A percentile compares a stretch with the other conserved stretches of the same genome.
These are phyloP conservation scores for Dasysyrphus albostriatus DNA, from an alignment of 2,888 invertebrate genomes.

Conservation along the genomic window DNA sequence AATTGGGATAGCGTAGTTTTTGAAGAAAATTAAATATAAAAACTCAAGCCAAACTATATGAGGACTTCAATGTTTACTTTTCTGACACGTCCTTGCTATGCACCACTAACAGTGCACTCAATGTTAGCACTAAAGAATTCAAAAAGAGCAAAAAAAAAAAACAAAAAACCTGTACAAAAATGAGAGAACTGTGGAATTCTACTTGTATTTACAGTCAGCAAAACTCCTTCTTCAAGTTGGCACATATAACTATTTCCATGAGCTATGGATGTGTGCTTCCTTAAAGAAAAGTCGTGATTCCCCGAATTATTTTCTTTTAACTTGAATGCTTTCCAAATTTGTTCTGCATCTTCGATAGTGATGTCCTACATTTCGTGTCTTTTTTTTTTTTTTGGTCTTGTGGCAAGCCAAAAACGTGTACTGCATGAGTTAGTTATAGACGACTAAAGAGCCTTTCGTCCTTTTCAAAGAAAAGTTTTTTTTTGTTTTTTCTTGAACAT, in stretches of 20 bases:
- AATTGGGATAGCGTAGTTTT: conserved; percentile 7
- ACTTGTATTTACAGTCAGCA: conserved; percentile 65
- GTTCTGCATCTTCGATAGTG: conserved; percentile 23
- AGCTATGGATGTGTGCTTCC: conserved; percentile 26
- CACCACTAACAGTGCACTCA: conserved; percentile 53
- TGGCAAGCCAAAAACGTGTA: conserved; percentile 59
- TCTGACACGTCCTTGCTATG: conserved; percentile 61
- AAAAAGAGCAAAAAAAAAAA: no score
- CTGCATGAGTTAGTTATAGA: conserved; percentile 54
- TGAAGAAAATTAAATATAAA: conserved; percentile 44
- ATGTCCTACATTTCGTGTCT: conserved; percentile 43
- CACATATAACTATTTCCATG: conserved; percentile 46
- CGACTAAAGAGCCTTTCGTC: conserved; percentile 29
- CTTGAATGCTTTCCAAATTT: conserved; percentile 64
- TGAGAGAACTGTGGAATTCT: conserved; percentile 25
- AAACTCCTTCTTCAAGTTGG: conserved; percentile 52
- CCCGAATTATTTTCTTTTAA: conserved; percentile 53
- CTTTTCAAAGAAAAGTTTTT: neutral
- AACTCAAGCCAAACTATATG: neutral
- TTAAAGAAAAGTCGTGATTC: conserved; percentile 66
- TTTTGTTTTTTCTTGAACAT: neutral
- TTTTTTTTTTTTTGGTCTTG: conserved; percentile 1
- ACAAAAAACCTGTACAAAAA: neutral
- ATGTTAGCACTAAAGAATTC: conserved; percentile 8
- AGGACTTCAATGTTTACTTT: conserved; percentile 24